These are phyloP conservation scores for Eciton burchellii DNA, from an alignment of 1,140 invertebrate genomes.

Conservation along the genomic window DNA sequence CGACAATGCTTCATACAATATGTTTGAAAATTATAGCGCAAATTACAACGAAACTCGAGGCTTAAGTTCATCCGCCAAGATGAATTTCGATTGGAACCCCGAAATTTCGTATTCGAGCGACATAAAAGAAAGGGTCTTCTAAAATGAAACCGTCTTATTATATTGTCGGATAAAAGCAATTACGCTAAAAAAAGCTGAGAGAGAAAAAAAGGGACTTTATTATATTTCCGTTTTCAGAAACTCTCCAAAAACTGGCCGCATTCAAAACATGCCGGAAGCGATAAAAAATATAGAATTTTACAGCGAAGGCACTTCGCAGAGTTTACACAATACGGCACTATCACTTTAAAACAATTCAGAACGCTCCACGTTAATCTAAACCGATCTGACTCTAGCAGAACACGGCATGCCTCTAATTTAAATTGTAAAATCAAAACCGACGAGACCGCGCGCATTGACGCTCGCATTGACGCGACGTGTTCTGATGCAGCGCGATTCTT, in stretches of 20 bases:
- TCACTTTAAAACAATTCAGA: slow-evolving; percentile 17
- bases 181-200: slow-evolving; percentile 36
- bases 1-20: too few relatives aligned
- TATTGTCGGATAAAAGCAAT: slow-evolving; percentile 32
- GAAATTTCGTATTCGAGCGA: neutral
- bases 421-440: neutral
- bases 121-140: neutral
- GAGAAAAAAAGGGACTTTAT: slow-evolving; percentile 8
- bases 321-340: slow-evolving; percentile 5
- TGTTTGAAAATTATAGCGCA: too few relatives aligned
- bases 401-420: neutral
- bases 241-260: slow-evolving; percentile 42
- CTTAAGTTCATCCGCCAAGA: neutral
- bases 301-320: slow-evolving; percentile 3
- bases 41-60: too few relatives aligned
- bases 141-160: slow-evolving; percentile 4
- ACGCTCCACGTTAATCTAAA: slow-evolving; percentile 14
- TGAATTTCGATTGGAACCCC: neutral
- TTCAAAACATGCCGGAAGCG: slow-evolving; percentile 33
- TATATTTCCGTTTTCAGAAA: slow-evolving; percentile 33
- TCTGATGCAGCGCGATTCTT: neutral
- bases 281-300: slow-evolving; percentile 50
- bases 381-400: neutral
- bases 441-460: neutral
- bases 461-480: neutral